These are phyloP conservation scores for Cromileptes altivelis DNA, from an alignment of 2,113 vertebrate genomes.

Conservation along the genomic window DNA sequence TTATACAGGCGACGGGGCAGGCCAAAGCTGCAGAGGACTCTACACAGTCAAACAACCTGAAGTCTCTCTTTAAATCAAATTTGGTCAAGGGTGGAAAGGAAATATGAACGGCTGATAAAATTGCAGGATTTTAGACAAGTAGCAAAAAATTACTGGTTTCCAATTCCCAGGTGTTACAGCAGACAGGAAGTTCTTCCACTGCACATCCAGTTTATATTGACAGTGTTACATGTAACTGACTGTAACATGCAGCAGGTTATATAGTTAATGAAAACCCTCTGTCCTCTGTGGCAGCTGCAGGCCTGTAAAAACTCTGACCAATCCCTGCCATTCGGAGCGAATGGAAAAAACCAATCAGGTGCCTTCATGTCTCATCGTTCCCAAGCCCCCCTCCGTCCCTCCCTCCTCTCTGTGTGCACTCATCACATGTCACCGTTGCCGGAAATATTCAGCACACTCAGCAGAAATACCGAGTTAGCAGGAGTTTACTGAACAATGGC, in stretches of 20 bases:
- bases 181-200: not conserved
- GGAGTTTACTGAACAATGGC: no score
- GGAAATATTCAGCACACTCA: no score
- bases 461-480: no score
- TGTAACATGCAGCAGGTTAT: not conserved
- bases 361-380: no score
- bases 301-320: no score
- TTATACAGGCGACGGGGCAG: not conserved
- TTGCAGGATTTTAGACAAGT: not conserved
- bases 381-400: no score
- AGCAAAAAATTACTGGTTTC: not conserved
- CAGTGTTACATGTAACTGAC: not conserved
- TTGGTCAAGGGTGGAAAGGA: not conserved
- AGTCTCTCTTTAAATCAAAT: conserved; percentile 20
- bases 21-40: conserved; percentile 25
- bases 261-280: not conserved
- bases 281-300: no score
- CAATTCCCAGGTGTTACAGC: not conserved
- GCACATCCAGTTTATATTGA: not conserved
- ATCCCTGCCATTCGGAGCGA: no score
- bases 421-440: no score
- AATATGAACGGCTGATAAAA: not conserved
- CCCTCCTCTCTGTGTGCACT: no score
- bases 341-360: no score
- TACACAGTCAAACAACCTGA: conserved; percentile 10